phyloP scores from a whole-genome alignment of 35 echinoderm and acorn worm genomes.

The Apostichopus parvimensis region DNA sequence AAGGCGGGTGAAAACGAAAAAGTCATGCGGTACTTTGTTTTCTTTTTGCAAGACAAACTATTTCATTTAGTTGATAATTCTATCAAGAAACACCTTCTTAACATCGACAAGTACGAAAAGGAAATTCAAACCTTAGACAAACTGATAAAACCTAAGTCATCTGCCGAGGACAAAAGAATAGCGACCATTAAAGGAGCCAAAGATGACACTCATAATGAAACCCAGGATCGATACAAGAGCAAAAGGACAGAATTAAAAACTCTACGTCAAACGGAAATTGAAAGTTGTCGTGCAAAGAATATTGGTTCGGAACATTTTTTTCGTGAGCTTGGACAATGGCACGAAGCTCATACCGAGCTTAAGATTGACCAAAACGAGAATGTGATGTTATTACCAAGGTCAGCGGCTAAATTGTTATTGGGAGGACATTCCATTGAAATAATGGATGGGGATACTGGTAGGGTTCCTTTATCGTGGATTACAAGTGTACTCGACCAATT shows the following conservation, averaged over 20 bases:
- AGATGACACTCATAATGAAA: background rate
- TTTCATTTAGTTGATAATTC: constrained; percentile 8
- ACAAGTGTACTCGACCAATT: constrained; percentile 18
- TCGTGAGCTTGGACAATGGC: constrained; percentile 39
- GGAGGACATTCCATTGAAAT: constrained; percentile 24
- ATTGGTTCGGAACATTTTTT: constrained; percentile 44
- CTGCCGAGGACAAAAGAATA: background rate
- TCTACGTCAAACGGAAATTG: background rate
- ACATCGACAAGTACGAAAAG: background rate
- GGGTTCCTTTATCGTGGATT: constrained; percentile 20
- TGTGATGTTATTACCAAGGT: background rate
- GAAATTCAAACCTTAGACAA: background rate
- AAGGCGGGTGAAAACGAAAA: background rate
- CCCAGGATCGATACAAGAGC: background rate
- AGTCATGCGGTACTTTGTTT: background rate
- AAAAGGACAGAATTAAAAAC: background rate
- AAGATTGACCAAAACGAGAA: background rate
- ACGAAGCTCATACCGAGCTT: constrained; percentile 5
- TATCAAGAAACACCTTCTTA: background rate
- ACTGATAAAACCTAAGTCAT: constrained; percentile 9
- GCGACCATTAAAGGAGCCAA: background rate
- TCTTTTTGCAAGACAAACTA: background rate
- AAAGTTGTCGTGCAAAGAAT: background rate
- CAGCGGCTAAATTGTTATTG: background rate
- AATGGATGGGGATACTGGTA: constrained; percentile 39